Percentiles rank a stretch among this genome's conserved stretches.
Evolutionary conservation across 2,797 vertebrate species (phyloP).

Genomic region (Mormyrus hasselquistii): DNA sequence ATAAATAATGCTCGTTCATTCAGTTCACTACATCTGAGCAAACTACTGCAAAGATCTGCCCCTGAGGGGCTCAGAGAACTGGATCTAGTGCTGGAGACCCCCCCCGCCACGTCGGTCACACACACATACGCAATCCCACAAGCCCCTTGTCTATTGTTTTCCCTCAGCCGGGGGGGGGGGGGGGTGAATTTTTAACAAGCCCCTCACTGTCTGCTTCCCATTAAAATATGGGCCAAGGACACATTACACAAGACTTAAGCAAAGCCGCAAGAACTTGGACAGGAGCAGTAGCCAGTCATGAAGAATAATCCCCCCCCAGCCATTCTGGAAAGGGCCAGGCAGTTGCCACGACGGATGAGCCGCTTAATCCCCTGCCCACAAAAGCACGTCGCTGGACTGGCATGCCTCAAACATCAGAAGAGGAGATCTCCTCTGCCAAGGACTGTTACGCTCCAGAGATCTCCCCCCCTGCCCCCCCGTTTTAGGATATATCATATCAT

Average conservation of each 20-base stretch:
- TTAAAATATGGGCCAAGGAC: conserved; percentile 60
- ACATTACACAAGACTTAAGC: conserved; percentile 49
- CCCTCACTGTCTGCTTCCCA: conserved; percentile 55
- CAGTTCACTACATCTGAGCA: neutral
- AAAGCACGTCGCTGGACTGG: neutral
- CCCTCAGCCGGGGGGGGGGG: conserved; percentile 22
- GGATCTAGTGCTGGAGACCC: neutral
- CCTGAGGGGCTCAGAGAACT: neutral
- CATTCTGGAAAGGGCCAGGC: conserved; percentile 34
- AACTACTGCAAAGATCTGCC: neutral
- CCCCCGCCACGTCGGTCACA: conserved; percentile 11
- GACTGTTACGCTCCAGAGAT: neutral
- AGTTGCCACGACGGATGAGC: conserved; percentile 40
- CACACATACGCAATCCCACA: conserved; percentile 22
- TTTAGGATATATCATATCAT: neutral
- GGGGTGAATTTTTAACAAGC: conserved; percentile 45
- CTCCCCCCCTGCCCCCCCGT: neutral
- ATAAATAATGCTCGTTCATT: neutral
- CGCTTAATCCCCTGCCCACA: conserved; percentile 6
- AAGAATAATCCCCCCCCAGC: conserved; percentile 37
- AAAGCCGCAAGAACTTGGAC: conserved; percentile 57
- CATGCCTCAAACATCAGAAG: neutral
- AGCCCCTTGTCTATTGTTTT: conserved; percentile 37
- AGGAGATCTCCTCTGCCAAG: neutral
- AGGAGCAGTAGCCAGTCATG: conserved; percentile 46